phyloP scores from a whole-genome alignment of 2,113 vertebrate genomes.

The Rhynchomys soricoides region DNA sequence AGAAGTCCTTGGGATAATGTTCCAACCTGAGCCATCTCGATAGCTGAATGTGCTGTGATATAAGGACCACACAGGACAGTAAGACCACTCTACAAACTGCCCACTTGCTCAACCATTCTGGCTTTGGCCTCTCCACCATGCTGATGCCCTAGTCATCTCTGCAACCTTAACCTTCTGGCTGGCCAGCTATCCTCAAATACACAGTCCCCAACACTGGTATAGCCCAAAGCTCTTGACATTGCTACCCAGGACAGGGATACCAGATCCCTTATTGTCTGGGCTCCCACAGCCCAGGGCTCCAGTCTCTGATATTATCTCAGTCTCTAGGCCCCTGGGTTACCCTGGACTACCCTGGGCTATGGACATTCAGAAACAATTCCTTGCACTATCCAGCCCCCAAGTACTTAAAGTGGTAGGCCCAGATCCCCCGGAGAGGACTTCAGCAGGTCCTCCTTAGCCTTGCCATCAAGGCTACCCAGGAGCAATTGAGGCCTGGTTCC shows the following conservation, averaged over 20 bases:
- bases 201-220: not conserved
- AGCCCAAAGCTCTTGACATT: not conserved
- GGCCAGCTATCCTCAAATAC: not conserved
- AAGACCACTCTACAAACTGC: not conserved
- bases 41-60: not conserved
- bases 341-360: not conserved
- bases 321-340: not conserved
- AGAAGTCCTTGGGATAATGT: no score
- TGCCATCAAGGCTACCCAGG: not conserved
- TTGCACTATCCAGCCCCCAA: not conserved
- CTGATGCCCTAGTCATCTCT: not conserved
- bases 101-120: not conserved
- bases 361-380: not conserved
- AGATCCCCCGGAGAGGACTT: not conserved
- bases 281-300: not conserved
- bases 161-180: not conserved
- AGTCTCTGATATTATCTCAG: not conserved
- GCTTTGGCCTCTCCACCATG: not conserved
- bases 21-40: not conserved
- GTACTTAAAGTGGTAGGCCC: no score
- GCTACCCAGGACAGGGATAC: not conserved
- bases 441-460: not conserved
- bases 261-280: not conserved
- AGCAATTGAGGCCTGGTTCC: fast-evolving
- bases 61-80: not conserved